These are phyloP conservation scores for Nannobrachium achirus DNA, from an alignment of 2,113 vertebrate genomes.

Conservation along the genomic window DNA sequence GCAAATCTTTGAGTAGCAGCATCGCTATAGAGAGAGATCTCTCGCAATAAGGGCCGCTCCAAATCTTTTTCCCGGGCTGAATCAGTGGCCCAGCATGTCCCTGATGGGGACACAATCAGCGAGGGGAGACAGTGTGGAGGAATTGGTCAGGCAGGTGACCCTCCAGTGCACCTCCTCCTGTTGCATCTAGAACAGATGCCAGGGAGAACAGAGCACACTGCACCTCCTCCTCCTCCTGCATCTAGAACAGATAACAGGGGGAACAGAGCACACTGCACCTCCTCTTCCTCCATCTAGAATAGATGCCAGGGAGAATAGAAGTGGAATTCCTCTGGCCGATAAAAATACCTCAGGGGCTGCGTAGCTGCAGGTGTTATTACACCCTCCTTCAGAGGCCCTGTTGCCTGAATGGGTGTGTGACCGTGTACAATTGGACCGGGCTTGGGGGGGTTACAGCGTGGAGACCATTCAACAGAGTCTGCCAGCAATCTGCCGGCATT, in stretches of 20 bases:
- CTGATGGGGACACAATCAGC: slow-evolving; percentile 16
- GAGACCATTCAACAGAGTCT: slow-evolving; percentile 5
- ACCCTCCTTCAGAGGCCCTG: slow-evolving; percentile 54
- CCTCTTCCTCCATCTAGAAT: slow-evolving; percentile 33
- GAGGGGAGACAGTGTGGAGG: slow-evolving; percentile 12
- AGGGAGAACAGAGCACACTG: slow-evolving; percentile 54
- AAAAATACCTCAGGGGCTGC: slow-evolving; percentile 72
- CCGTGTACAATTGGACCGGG: slow-evolving; percentile 8
- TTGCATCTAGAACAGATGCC: slow-evolving; percentile 33
- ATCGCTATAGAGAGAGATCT: too few relatives aligned
- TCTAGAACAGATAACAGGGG: slow-evolving; percentile 25
- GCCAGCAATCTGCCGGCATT: not conserved
- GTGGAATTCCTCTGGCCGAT: slow-evolving; percentile 69
- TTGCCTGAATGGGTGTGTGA: slow-evolving; percentile 16
- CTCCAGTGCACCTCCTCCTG: slow-evolving; percentile 23
- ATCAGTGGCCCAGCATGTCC: too few relatives aligned
- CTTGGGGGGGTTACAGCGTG: slow-evolving; percentile 1
- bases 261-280: too few relatives aligned
- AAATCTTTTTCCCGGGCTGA: too few relatives aligned
- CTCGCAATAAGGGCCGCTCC: too few relatives aligned
- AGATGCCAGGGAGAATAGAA: slow-evolving; percentile 46
- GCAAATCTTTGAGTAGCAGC: too few relatives aligned
- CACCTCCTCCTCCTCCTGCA: slow-evolving; percentile 33
- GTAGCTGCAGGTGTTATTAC: slow-evolving; percentile 76
- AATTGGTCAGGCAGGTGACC: slow-evolving; percentile 32